These are phyloP conservation scores for Myopa tessellatipennis DNA, from an alignment of 2,888 invertebrate genomes.

Conservation along the genomic window DNA sequence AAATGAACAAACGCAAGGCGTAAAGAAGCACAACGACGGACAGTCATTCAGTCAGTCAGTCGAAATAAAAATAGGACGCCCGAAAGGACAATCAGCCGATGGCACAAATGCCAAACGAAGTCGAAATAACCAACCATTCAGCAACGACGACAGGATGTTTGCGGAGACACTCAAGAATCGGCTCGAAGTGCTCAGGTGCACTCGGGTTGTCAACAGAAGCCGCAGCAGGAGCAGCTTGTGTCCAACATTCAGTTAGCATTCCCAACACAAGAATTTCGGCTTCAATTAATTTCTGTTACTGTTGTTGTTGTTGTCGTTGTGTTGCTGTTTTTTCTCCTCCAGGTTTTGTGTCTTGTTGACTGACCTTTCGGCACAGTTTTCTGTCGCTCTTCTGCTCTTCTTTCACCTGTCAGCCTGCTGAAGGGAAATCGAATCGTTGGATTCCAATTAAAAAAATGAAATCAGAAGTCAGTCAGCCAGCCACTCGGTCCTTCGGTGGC, in stretches of 20 bases:
- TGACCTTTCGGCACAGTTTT: conserved; percentile 14
- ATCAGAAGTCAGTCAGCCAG: not conserved
- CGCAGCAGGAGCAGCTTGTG: not conserved
- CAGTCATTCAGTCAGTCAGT: no score
- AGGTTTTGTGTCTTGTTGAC: not conserved
- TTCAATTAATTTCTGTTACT: not conserved
- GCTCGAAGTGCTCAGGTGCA: not conserved
- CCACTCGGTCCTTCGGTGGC: not conserved
- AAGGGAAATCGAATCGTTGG: not conserved
- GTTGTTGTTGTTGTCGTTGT: not conserved
- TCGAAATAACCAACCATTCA: no score
- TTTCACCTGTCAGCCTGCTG: not conserved
- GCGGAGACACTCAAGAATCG: not conserved
- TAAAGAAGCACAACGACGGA: not conserved
- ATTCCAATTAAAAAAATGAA: not conserved
- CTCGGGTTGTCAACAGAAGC: not conserved
- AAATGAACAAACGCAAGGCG: not conserved
- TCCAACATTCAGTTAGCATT: no score
- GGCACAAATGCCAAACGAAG: no score
- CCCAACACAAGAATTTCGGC: not conserved
- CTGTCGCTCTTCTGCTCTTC: not conserved
- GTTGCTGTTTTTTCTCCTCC: not conserved
- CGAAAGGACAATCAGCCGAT: no score
- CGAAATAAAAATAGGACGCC: no score
- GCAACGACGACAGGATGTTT: not conserved